phyloP scores from a whole-genome alignment of 2,888 invertebrate species.

The Rapana venosa region DNA sequence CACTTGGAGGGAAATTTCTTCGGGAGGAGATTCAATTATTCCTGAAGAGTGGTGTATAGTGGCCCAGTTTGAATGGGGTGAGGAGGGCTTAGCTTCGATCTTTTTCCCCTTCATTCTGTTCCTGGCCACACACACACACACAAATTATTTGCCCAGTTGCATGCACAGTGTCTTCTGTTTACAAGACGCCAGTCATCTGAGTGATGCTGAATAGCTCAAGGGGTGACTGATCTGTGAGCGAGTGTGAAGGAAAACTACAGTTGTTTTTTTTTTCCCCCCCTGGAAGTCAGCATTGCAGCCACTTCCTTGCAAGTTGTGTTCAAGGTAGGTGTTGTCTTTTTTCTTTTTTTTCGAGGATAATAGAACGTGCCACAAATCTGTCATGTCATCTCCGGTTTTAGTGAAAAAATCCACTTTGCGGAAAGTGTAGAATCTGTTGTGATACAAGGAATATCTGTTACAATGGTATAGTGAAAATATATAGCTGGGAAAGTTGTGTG shows the following conservation, averaged over 20 bases:
- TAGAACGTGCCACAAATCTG: too few species aligned
- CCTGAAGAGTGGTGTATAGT: background rate
- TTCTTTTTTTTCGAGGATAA: too few species aligned
- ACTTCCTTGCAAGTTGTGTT: background rate
- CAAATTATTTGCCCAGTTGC: background rate
- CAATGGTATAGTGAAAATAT: too few species aligned
- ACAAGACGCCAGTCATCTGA: background rate
- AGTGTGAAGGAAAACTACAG: background rate
- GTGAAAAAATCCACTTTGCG: too few species aligned
- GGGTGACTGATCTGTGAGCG: background rate
- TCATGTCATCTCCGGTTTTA: too few species aligned
- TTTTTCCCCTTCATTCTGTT: background rate
- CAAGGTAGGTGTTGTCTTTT: slow-evolving; percentile 8
- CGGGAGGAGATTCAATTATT: background rate
- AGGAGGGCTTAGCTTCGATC: background rate
- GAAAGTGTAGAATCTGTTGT: too few species aligned
- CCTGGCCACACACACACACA: background rate
- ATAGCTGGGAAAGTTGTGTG: too few species aligned
- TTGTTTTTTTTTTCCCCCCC: background rate
- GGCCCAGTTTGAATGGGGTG: slow-evolving; percentile 25
- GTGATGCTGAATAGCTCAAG: background rate
- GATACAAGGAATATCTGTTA: too few species aligned
- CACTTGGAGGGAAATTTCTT: background rate
- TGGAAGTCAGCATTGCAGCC: background rate
- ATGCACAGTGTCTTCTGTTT: background rate